A percentile compares a stretch with the other conserved stretches of the same genome.
phyloP scores from a whole-genome alignment of 2,888 invertebrate genomes.

The Erpobdella octoculata region DNA sequence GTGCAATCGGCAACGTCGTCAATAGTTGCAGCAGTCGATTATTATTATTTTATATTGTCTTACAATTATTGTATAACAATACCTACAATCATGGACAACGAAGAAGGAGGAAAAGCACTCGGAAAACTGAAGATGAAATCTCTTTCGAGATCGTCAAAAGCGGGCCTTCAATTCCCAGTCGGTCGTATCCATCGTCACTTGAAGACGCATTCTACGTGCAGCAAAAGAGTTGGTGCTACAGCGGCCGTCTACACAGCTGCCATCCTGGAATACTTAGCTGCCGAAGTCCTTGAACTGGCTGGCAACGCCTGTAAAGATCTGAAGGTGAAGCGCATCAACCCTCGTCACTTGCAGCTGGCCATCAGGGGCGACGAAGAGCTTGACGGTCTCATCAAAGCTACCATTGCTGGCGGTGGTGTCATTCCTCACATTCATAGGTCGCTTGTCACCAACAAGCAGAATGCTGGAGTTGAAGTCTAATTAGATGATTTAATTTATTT shows the following conservation, averaged over 20 bases:
- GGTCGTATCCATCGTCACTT: not conserved
- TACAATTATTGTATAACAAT: too few species aligned
- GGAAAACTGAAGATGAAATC: not conserved
- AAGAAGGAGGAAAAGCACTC: not conserved
- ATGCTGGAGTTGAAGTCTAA: too few species aligned
- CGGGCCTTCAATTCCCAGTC: not conserved
- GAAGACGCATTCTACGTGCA: not conserved
- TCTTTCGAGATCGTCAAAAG: not conserved
- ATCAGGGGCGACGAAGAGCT: conserved; percentile 1
- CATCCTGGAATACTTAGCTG: not conserved
- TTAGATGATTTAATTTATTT: too few species aligned
- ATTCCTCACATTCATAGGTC: not conserved
- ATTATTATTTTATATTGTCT: too few species aligned
- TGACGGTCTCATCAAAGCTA: not conserved
- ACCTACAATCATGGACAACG: too few species aligned
- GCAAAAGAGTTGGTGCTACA: not conserved
- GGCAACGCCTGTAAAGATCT: not conserved
- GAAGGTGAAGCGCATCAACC: not conserved
- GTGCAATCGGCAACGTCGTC: too few species aligned
- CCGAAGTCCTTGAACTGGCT: not conserved
- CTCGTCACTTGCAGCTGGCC: not conserved
- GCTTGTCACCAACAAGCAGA: not conserved
- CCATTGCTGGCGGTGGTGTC: not conserved
- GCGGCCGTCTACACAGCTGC: not conserved
- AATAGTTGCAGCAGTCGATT: too few species aligned